These are phyloP conservation scores for Drosophila mulleri DNA, from an alignment of 2,888 invertebrate genomes.

Conservation along the genomic window DNA sequence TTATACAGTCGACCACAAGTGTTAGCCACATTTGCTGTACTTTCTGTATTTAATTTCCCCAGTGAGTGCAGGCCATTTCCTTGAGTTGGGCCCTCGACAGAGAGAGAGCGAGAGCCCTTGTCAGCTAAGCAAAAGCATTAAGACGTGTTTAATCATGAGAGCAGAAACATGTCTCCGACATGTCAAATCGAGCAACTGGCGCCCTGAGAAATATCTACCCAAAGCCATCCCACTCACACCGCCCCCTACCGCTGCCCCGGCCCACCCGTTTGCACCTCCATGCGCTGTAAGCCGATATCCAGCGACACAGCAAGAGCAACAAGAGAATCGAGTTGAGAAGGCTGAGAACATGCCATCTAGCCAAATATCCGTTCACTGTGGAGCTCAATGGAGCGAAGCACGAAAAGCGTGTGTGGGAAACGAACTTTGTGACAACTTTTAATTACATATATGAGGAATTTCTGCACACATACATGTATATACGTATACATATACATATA, in stretches of 20 bases:
- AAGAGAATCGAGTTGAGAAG: conserved; percentile 20
- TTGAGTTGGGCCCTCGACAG: conserved; percentile 47
- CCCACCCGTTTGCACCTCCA: not conserved
- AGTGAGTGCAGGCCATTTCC: conserved; percentile 52
- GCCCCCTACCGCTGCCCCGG: not conserved
- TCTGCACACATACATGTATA: conserved; percentile 10
- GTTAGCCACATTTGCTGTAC: not conserved
- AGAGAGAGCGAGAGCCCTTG: conserved; percentile 26
- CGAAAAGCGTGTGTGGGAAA: conserved; percentile 47
- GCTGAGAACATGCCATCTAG: conserved; percentile 29
- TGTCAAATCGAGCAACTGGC: conserved; percentile 46
- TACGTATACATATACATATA: not conserved
- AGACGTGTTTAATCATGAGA: conserved; percentile 63
- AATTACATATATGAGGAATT: conserved; percentile 65
- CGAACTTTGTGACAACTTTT: conserved; percentile 74
- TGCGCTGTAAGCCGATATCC: conserved; percentile 43
- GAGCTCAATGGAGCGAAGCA: conserved; percentile 50
- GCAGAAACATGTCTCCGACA: conserved; percentile 43
- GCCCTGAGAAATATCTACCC: conserved; percentile 33
- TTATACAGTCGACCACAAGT: not conserved
- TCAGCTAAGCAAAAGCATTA: conserved; percentile 49
- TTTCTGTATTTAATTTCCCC: conserved; percentile 66
- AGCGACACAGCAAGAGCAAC: not conserved
- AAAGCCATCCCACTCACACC: not conserved
- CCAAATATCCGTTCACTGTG: conserved; percentile 39